Conservation (phyloP, 2,888 invertebrate genomes). For the Cerastis leucographa region DNA sequence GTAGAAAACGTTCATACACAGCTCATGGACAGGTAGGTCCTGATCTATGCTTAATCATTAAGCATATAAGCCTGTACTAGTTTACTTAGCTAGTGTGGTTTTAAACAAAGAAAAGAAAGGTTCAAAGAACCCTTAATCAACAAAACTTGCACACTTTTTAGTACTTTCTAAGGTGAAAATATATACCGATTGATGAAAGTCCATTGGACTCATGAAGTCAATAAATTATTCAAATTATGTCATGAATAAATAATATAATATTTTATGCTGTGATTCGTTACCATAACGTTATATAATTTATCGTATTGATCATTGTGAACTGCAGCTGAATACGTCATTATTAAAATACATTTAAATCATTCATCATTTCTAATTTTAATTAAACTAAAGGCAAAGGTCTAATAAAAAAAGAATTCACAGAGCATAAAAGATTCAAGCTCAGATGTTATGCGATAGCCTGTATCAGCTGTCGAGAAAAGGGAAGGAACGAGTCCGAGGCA, state of each 20-base stretch:
- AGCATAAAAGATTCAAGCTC: constrained; percentile 57
- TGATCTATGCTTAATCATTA: background rate
- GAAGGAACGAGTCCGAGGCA: constrained; percentile 53
- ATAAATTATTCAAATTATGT: constrained; percentile 22
- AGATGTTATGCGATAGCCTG: constrained; percentile 77
- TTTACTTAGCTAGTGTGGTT: background rate
- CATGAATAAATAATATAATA: constrained; percentile 16
- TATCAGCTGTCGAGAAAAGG: constrained; percentile 72
- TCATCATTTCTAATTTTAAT: background rate
- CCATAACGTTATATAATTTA: constrained; percentile 5
- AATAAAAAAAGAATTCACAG: constrained; percentile 54
- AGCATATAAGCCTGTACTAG: background rate
- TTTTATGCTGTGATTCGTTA: constrained; percentile 16
- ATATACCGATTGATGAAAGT: constrained; percentile 3
- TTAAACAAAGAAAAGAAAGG: background rate
- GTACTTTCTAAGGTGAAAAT: background rate
- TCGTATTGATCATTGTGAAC: constrained; percentile 2
- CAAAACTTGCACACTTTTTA: background rate
- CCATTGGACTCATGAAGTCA: constrained; percentile 2
- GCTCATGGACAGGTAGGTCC: background rate
- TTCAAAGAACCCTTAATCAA: background rate
- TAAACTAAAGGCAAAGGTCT: constrained; percentile 24
- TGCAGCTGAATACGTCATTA: background rate
- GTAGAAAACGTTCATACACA: constrained; percentile 1
- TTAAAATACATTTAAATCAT: background rate